Evolutionary conservation across 2,113 vertebrate genomes (phyloP), one percentile per base, ranked within the genome.

Genomic region (Rhinopomastus cyanomelas): DNA sequence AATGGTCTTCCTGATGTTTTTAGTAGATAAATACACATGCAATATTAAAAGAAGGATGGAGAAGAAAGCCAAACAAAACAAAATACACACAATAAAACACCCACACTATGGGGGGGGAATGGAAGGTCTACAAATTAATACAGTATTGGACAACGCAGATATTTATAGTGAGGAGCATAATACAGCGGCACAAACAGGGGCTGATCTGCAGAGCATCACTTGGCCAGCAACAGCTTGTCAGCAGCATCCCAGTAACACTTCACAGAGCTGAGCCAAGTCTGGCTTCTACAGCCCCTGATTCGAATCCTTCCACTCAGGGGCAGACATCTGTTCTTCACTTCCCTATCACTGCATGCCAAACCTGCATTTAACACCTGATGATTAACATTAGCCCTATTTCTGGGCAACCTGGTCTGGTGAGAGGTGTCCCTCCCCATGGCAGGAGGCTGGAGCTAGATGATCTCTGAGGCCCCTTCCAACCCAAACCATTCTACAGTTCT

Each of bases 21-120:
- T 61, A 67, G 12, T 23, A 83, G 29, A 84, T 34, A 49, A 86
- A 53, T 14, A 49, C 7, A 46, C 5, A 57, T 4, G 5, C 55
- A 53, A 72, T 82, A 85, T 39, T n/a, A 52, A 37, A 60, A 48
- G 27, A 48, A 20, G 69, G 39, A 74, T 71, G 22, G 10, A 44
- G 75, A 81, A 77, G 39, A 78, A 42, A 61, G 5, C 5, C 2
- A 37, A 81, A 51, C 6, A 36, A 78, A 29, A 51, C 17, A 23
- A 17, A 67, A 9, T 2, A 5, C 8, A 23, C 21, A 12, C 11
- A 57, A n/a, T 5, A 34, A 61, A 29, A 34, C 26, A 56, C 23
- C 25, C n/a, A 52, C n/a, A 66, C 4, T 4, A 5, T 0, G 8
- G 22, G 22, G 29, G n/a, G 37, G 8, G 3, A 7, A 6, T 5